Conservation (phyloP, 2,888 invertebrate genomes). For the Therioaphis trifolii region DNA sequence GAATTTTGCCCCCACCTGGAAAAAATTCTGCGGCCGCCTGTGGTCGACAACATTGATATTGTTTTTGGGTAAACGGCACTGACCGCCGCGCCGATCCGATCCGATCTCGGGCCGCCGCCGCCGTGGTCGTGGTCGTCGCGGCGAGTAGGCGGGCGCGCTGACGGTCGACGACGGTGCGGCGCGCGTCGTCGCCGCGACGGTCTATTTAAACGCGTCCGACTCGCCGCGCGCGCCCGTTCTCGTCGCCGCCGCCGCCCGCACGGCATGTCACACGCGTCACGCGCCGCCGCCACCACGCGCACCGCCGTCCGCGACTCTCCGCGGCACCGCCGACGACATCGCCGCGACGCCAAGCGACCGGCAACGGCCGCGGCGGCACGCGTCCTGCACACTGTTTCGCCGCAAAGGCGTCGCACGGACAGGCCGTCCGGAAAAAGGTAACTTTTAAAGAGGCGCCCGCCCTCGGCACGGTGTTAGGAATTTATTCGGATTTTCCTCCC, state of each 20-base stretch:
- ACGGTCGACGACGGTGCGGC: background rate
- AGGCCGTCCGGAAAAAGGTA: constrained; percentile 4
- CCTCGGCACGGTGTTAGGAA: no score
- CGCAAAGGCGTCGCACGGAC: background rate
- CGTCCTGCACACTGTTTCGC: background rate
- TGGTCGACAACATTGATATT: no score
- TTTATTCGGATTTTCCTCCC: no score
- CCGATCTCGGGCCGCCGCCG: background rate
- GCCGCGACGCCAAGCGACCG: background rate
- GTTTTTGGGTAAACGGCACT: no score
- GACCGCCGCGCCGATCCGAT: background rate
- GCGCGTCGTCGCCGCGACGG: background rate
- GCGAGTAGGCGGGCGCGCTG: background rate
- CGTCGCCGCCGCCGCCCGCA: background rate
- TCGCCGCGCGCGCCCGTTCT: constrained; percentile 27
- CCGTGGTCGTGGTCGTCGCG: background rate
- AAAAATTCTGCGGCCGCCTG: no score
- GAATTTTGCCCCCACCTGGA: no score
- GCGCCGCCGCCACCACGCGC: background rate
- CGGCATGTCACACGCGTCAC: constrained; percentile 21
- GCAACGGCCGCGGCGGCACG: background rate
- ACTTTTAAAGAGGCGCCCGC: no score
- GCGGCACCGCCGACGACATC: background rate
- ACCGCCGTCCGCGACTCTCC: background rate
- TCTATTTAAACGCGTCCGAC: constrained; percentile 40